phyloP scores from a whole-genome alignment of 1,140 invertebrate species.

The Drosophila kikkawai region DNA sequence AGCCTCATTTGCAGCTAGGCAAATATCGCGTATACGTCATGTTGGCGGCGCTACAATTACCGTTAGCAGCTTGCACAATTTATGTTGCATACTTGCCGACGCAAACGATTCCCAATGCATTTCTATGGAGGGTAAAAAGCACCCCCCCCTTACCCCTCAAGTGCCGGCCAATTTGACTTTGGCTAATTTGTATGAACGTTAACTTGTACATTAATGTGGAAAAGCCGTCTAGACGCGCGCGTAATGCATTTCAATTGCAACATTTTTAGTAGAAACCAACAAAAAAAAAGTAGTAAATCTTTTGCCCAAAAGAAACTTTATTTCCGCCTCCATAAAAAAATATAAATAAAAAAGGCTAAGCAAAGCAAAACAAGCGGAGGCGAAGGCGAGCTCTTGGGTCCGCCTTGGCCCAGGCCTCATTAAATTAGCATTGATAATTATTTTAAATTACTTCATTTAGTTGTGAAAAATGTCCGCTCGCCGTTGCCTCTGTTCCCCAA shows the following conservation, averaged over 20 bases:
- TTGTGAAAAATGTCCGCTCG: constrained; percentile 76
- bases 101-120: constrained; percentile 43
- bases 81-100: constrained; percentile 59
- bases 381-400: background rate
- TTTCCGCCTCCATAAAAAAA: background rate
- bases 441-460: constrained; percentile 83
- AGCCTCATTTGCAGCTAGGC: constrained; percentile 67
- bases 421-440: constrained; percentile 83
- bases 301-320: constrained; percentile 24
- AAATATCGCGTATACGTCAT: constrained; percentile 80
- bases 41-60: constrained; percentile 74
- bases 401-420: constrained; percentile 56
- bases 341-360: background rate
- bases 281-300: constrained; percentile 24
- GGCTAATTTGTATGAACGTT: constrained; percentile 48
- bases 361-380: background rate
- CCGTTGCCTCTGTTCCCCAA: constrained; percentile 53
- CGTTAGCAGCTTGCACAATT: constrained; percentile 74
- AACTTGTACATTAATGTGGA: constrained; percentile 5
- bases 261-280: constrained; percentile 51
- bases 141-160: background rate
- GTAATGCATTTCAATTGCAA: constrained; percentile 67
- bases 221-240: constrained; percentile 39
- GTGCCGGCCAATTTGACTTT: constrained; percentile 52
- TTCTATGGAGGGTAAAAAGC: background rate